Evolutionary conservation across 2,888 invertebrate species (phyloP).

Genomic region (Aquatica leii): DNA sequence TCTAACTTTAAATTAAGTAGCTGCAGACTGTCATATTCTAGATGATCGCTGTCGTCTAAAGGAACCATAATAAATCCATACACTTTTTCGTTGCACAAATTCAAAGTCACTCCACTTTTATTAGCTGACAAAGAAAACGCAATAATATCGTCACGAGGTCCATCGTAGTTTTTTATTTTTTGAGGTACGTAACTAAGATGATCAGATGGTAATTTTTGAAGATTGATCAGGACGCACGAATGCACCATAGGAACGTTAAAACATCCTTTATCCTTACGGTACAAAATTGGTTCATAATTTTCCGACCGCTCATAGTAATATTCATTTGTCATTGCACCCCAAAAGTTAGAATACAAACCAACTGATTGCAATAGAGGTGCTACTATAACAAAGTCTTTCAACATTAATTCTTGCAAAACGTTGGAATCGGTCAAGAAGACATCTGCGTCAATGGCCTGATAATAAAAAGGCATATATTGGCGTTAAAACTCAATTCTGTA

Average conservation of each 20-base stretch:
- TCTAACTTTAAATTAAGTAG: slow-evolving; percentile 79
- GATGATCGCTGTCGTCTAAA: slow-evolving; percentile 71
- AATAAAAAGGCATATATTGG: too few relatives aligned
- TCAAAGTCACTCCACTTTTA: slow-evolving; percentile 69
- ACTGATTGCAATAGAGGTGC: slow-evolving; percentile 90
- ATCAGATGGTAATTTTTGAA: slow-evolving; percentile 68
- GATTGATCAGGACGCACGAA: slow-evolving; percentile 82
- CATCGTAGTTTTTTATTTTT: slow-evolving; percentile 70
- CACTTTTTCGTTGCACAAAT: slow-evolving; percentile 80
- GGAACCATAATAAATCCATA: slow-evolving; percentile 89
- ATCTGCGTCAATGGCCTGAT: slow-evolving; percentile 88
- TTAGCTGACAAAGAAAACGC: slow-evolving; percentile 87
- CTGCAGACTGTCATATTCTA: slow-evolving; percentile 72
- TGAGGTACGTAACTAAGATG: slow-evolving; percentile 76
- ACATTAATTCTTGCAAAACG: slow-evolving; percentile 70
- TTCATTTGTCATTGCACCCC: slow-evolving; percentile 90
- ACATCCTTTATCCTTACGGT: slow-evolving; percentile 73
- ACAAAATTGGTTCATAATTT: slow-evolving; percentile 82
- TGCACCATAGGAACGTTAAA: slow-evolving; percentile 92
- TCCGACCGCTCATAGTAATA: slow-evolving; percentile 87
- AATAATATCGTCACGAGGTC: slow-evolving; percentile 87
- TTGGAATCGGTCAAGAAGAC: slow-evolving; percentile 76
- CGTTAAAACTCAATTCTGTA: too few relatives aligned
- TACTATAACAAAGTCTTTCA: slow-evolving; percentile 70
- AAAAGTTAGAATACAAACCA: slow-evolving; percentile 93